Percentiles rank a stretch among this genome's conserved stretches.
Conservation (phyloP, 2,888 invertebrate genomes). For the Alloplasta piceator region DNA sequence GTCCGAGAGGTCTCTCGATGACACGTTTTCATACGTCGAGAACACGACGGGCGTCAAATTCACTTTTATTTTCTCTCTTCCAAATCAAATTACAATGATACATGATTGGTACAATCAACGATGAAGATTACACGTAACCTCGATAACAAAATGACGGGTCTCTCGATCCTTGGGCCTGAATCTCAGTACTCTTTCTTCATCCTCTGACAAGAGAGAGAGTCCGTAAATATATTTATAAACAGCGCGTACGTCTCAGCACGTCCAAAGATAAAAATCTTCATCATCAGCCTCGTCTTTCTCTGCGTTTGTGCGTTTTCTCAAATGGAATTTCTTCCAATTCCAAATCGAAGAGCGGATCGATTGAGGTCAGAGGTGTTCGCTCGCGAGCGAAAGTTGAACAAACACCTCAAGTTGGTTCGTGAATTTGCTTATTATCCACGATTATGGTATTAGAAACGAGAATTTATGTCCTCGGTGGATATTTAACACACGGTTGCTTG, state of each 20-base stretch:
- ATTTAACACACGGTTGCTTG: not conserved
- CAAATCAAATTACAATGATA: conserved; percentile 34
- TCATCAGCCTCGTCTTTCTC: not conserved
- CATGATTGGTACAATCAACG: not conserved
- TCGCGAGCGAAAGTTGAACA: conserved; percentile 16
- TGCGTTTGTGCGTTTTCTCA: conserved; percentile 37
- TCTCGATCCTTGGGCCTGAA: conserved; percentile 32
- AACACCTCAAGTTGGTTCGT: conserved; percentile 1
- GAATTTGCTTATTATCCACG: conserved; percentile 3
- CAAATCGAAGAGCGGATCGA: conserved; percentile 59
- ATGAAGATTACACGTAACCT: conserved; percentile 31
- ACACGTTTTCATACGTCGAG: conserved; percentile 16
- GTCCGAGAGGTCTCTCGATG: conserved; percentile 45
- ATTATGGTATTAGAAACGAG: not conserved
- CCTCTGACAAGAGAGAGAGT: not conserved
- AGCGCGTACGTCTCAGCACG: conserved; percentile 32
- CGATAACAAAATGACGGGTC: conserved; percentile 45
- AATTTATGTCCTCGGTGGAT: not conserved
- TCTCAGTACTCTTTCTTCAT: conserved; percentile 32
- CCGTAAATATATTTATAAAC: not conserved
- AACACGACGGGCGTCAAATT: conserved; percentile 24
- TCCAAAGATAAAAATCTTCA: not conserved
- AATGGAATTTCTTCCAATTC: conserved; percentile 53
- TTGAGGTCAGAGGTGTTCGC: conserved; percentile 58
- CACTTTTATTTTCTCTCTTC: conserved; percentile 4